A percentile compares a stretch with the other conserved stretches of the same genome.
These are phyloP conservation scores for Doryteuthis pealeii DNA, from an alignment of 1,140 invertebrate species.

Conservation along the genomic window DNA sequence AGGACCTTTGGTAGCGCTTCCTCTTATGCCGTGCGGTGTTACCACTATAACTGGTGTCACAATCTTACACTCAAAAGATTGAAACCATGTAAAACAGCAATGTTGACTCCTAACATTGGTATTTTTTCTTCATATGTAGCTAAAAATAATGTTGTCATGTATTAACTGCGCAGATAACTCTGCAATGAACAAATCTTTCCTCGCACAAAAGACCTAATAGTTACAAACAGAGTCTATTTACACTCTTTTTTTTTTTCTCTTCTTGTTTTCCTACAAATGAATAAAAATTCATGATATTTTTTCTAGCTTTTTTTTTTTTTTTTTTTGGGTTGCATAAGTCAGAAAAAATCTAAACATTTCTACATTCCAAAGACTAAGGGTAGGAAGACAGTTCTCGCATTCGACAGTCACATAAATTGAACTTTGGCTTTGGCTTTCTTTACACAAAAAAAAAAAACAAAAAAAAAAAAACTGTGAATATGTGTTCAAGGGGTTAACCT, in stretches of 20 bases:
- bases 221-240: slow-evolving; percentile 7
- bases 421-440: background rate
- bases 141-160: slow-evolving; percentile 7
- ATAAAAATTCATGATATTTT: background rate
- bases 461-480: too few relatives aligned
- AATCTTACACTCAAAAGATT: slow-evolving; percentile 16
- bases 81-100: slow-evolving; percentile 4
- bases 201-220: background rate
- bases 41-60: slow-evolving; percentile 19
- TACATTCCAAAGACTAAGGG: slow-evolving; percentile 13
- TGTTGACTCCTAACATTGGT: slow-evolving; percentile 9
- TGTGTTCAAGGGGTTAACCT: too few relatives aligned
- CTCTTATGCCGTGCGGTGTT: background rate
- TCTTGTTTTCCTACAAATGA: background rate
- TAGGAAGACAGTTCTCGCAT: slow-evolving; percentile 14
- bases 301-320: background rate
- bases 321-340: slow-evolving; percentile 16
- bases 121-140: slow-evolving; percentile 8
- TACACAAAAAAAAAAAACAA: too few relatives aligned
- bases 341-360: slow-evolving; percentile 12
- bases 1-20: background rate
- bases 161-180: background rate
- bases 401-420: background rate
- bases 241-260: slow-evolving; percentile 2
- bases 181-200: too few relatives aligned